Evolutionary conservation across 2,888 invertebrate species (phyloP).

Genomic region (Crematogaster levior): DNA sequence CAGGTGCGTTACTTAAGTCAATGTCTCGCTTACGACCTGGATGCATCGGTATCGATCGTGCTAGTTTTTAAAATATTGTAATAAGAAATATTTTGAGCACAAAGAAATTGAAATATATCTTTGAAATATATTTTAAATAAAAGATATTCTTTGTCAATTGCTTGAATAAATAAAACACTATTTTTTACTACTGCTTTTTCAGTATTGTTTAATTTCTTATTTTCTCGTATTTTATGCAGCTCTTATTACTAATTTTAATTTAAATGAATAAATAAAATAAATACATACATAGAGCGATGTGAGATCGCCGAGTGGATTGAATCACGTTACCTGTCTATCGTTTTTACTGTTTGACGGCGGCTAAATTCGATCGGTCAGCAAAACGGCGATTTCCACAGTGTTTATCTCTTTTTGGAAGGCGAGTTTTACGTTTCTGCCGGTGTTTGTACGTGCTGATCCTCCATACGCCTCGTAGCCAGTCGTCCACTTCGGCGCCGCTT

Average conservation of each 20-base stretch:
- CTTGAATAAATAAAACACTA: background rate
- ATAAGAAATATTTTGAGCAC: background rate
- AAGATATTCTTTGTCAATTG: background rate
- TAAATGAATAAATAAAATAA: background rate
- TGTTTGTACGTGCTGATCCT: constrained; percentile 55
- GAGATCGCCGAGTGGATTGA: constrained; percentile 9
- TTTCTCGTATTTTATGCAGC: background rate
- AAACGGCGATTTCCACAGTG: constrained; percentile 58
- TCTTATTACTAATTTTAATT: background rate
- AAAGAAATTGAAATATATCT: background rate
- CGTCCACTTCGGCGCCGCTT: constrained; percentile 50
- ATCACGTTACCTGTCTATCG: constrained; percentile 17
- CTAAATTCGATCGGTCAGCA: constrained; percentile 44
- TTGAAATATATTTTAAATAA: background rate
- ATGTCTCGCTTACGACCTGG: background rate
- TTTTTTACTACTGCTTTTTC: background rate
- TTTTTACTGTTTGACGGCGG: background rate
- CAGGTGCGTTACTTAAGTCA: background rate
- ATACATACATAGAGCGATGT: background rate
- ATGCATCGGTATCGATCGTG: background rate
- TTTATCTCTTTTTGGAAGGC: constrained; percentile 50
- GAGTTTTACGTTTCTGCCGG: constrained; percentile 44
- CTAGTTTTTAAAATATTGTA: constrained; percentile 12
- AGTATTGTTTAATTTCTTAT: background rate
- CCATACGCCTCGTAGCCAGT: constrained; percentile 45